Evolutionary conservation across 2,113 vertebrate genomes (phyloP).

Genomic region (Perognathus longimembris): DNA sequence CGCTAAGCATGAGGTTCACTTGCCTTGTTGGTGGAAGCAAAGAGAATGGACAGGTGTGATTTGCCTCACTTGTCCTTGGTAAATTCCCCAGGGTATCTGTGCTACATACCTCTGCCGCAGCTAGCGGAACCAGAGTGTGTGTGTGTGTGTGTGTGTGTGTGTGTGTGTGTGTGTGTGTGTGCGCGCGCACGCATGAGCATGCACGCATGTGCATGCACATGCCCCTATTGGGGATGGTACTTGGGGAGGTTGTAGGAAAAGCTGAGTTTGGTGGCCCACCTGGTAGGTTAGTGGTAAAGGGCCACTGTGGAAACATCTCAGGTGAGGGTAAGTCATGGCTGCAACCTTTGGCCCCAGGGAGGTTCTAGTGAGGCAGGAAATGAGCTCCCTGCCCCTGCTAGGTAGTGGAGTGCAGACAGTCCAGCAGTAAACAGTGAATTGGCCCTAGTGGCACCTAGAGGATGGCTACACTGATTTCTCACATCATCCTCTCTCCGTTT

Average conservation of each 20-base stretch:
- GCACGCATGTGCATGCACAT: too few species aligned
- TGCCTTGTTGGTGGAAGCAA: conserved; percentile 44
- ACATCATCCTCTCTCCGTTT: not conserved
- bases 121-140: not conserved
- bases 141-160: too few species aligned
- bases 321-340: too few species aligned
- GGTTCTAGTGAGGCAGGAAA: not conserved
- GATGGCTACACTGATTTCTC: not conserved
- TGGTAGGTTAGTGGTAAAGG: too few species aligned
- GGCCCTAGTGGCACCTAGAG: not conserved
- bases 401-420: not conserved
- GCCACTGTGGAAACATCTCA: not conserved
- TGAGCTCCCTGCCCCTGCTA: not conserved
- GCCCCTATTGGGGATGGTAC: not conserved
- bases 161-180: too few species aligned
- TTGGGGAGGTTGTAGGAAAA: not conserved
- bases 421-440: not conserved
- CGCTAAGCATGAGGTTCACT: not conserved
- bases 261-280: too few species aligned
- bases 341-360: not conserved
- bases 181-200: too few species aligned
- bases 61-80: not conserved
- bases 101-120: not conserved
- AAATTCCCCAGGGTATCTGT: not conserved
- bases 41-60: not conserved